These are phyloP conservation scores for Puma concolor DNA, from an alignment of 2,113 vertebrate species.

Conservation along the genomic window DNA sequence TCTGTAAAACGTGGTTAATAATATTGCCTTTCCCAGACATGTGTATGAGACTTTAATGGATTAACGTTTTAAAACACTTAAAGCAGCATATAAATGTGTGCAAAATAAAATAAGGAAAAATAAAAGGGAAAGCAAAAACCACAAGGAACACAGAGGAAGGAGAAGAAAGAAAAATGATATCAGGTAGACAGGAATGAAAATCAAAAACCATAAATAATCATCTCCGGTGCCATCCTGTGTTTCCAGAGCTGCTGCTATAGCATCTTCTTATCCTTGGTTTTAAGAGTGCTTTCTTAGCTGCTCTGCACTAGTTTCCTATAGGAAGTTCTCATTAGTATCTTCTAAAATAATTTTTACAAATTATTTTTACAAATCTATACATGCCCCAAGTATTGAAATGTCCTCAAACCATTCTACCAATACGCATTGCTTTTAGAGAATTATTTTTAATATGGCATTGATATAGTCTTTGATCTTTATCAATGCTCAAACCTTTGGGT, in stretches of 20 bases:
- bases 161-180: not conserved
- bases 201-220: not conserved
- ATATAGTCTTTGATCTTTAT: conserved; percentile 80
- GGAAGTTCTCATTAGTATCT: not conserved
- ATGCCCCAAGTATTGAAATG: not conserved
- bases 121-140: not conserved
- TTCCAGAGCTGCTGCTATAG: not conserved
- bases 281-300: not conserved
- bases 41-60: not conserved
- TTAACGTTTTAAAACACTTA: not conserved
- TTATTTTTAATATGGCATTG: conserved; percentile 70
- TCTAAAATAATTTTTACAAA: conserved; percentile 25
- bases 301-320: conserved; percentile 5
- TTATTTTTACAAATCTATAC: not conserved
- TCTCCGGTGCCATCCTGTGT: not conserved
- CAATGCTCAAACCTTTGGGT: conserved; percentile 83
- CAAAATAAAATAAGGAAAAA: conserved; percentile 31
- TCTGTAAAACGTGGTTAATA: not conserved
- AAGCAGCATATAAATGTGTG: not conserved
- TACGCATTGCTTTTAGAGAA: not conserved
- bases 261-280: not conserved
- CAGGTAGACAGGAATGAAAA: not conserved
- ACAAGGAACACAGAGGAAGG: not conserved
- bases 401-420: conserved; percentile 26
- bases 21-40: not conserved